These are phyloP conservation scores for Amitus sp. DNA, from an alignment of 2,888 invertebrate genomes.

Conservation along the genomic window DNA sequence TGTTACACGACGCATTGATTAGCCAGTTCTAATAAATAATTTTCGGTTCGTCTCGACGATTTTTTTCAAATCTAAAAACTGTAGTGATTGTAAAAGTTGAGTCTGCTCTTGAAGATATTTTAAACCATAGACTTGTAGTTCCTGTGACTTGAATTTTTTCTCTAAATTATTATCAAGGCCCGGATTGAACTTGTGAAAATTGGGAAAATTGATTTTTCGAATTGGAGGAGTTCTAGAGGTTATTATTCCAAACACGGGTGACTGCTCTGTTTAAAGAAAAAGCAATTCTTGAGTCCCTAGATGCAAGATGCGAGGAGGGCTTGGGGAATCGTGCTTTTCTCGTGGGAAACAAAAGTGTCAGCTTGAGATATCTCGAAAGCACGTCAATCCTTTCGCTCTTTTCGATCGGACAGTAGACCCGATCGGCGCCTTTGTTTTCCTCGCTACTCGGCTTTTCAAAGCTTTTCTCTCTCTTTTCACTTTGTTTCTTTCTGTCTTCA, in stretches of 20 bases:
- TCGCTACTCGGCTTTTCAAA: conserved; percentile 45
- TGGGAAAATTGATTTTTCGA: no score
- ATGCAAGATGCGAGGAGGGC: conserved; percentile 8
- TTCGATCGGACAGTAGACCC: conserved; percentile 51
- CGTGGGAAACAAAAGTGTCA: conserved; percentile 53
- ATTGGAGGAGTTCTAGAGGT: conserved; percentile 18
- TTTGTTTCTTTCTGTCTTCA: conserved; percentile 46
- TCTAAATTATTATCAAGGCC: no score
- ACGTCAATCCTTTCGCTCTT: conserved; percentile 58
- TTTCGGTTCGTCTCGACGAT: no score
- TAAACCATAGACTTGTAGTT: no score
- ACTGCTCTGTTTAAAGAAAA: conserved; percentile 14
- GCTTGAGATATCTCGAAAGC: conserved; percentile 51
- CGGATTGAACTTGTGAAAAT: no score
- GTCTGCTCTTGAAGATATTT: no score
- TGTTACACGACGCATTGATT: no score
- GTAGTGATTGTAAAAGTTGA: no score
- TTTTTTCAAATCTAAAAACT: no score
- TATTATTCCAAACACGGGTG: conserved; percentile 38
- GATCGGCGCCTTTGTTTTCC: conserved; percentile 52
- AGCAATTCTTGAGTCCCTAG: conserved; percentile 3
- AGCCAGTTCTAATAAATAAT: no score
- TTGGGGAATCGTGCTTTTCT: conserved; percentile 41
- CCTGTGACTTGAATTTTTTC: no score
- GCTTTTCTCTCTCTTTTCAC: conserved; percentile 21